phyloP scores from a whole-genome alignment of 2,888 invertebrate genomes.

The Zygogramma bicolorata region DNA sequence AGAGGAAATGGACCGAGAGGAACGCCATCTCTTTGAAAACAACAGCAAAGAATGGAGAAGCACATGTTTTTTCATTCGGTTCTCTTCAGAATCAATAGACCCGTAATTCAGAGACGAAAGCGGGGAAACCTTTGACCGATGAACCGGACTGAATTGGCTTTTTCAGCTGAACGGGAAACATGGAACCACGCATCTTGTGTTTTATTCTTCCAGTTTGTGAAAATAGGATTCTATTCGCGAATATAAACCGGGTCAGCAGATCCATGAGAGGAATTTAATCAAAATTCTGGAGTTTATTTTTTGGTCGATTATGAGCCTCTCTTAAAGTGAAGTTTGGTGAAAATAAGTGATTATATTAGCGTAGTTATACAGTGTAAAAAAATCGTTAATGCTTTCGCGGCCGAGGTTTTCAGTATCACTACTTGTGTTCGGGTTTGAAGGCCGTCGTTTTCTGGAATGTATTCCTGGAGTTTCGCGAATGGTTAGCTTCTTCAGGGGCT shows the following conservation, averaged over 20 bases:
- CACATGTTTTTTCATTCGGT: neutral
- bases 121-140: slow-evolving; percentile 51
- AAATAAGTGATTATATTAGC: too few species aligned
- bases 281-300: too few species aligned
- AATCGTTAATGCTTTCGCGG: too few species aligned
- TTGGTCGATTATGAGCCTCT: too few species aligned
- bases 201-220: slow-evolving; percentile 17
- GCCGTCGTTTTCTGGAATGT: too few species aligned
- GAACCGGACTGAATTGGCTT: slow-evolving; percentile 52
- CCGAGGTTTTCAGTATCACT: too few species aligned
- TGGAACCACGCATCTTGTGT: slow-evolving; percentile 31
- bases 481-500: too few species aligned
- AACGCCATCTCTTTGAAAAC: neutral
- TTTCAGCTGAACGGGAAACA: slow-evolving; percentile 47
- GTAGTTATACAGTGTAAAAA: too few species aligned
- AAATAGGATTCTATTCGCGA: slow-evolving; percentile 12
- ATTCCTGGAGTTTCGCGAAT: too few species aligned
- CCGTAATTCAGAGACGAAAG: slow-evolving; percentile 45
- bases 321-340: too few species aligned
- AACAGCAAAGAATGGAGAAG: neutral
- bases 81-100: slow-evolving; percentile 37
- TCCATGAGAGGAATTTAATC: neutral
- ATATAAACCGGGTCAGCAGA: slow-evolving; percentile 29
- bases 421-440: too few species aligned
- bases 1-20: too few species aligned